Evolutionary conservation across 2,888 invertebrate species (phyloP).

Genomic region (Netelia fuscicornis): DNA sequence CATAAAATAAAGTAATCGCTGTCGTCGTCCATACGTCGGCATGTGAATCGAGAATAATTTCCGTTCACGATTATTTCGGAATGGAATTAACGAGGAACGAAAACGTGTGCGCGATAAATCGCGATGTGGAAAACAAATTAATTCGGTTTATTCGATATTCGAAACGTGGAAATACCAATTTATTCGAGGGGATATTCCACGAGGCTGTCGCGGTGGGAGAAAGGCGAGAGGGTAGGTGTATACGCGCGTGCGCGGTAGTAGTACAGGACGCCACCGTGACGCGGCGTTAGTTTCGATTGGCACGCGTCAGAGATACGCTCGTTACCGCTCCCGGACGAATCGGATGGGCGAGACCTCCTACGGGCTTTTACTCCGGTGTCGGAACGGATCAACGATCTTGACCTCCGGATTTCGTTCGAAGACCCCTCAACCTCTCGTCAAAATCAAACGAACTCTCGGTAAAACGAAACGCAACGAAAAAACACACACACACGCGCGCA

Average conservation of each 20-base stretch:
- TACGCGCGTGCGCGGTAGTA: conserved; percentile 9
- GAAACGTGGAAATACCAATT: too few relatives aligned
- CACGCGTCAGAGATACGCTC: conserved; percentile 82
- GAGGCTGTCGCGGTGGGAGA: background rate
- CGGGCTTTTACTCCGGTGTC: conserved; percentile 23
- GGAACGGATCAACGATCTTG: conserved; percentile 49
- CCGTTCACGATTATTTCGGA: too few relatives aligned
- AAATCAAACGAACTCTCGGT: conserved; percentile 34
- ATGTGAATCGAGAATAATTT: background rate
- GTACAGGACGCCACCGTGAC: conserved; percentile 54
- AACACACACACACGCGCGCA: background rate
- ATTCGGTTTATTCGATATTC: too few relatives aligned
- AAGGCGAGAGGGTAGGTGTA: background rate
- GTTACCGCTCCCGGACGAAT: conserved; percentile 56
- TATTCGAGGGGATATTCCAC: too few relatives aligned
- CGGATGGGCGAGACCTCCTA: conserved; percentile 46
- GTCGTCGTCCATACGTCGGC: background rate
- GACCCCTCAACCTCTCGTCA: conserved; percentile 13
- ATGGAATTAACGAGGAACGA: too few relatives aligned
- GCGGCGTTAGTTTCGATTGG: conserved; percentile 78
- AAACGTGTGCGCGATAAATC: too few relatives aligned
- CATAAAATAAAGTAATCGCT: too few relatives aligned
- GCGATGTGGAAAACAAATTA: too few relatives aligned
- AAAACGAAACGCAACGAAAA: background rate
- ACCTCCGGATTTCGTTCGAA: conserved; percentile 43